phyloP scores from a whole-genome alignment of 2,888 invertebrate species.

The Euzophera pinguis region DNA sequence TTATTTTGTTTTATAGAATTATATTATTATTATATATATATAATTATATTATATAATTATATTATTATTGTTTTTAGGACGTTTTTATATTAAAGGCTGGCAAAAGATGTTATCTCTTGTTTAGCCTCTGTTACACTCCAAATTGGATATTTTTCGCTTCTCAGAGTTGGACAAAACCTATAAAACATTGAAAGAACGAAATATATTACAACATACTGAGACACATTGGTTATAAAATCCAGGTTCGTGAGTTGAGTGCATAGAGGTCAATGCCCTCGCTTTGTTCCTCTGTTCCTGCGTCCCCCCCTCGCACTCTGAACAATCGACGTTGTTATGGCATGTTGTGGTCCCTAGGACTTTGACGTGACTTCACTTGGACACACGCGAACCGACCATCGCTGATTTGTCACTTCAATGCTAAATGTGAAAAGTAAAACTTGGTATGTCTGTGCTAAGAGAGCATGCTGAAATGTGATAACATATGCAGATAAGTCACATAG shows the following conservation, averaged over 20 bases:
- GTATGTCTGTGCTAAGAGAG: not conserved
- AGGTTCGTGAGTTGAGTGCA: slow-evolving; percentile 40
- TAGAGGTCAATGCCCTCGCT: slow-evolving; percentile 56
- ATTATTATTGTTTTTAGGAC: no score
- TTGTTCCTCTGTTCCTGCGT: slow-evolving; percentile 55
- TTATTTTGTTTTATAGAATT: no score
- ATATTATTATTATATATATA: no score
- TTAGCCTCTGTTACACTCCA: no score
- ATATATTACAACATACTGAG: slow-evolving; percentile 13
- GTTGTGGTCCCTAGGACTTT: slow-evolving; percentile 40
- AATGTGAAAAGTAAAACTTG: slow-evolving; percentile 6
- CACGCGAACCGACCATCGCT: not conserved
- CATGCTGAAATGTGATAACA: not conserved
- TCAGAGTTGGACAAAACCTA: no score
- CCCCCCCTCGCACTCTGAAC: slow-evolving; percentile 34
- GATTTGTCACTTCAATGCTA: slow-evolving; percentile 9
- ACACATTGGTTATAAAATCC: slow-evolving; percentile 36
- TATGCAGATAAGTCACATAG: no score
- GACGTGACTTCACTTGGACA: slow-evolving; percentile 33
- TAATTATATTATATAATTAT: no score
- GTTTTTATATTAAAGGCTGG: no score
- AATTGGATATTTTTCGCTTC: no score
- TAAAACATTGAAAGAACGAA: no score
- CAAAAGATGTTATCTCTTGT: no score
- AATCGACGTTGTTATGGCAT: slow-evolving; percentile 42